These are phyloP conservation scores for Psilopsiagon aurifrons DNA, from an alignment of 2,113 vertebrate species.

Conservation along the genomic window DNA sequence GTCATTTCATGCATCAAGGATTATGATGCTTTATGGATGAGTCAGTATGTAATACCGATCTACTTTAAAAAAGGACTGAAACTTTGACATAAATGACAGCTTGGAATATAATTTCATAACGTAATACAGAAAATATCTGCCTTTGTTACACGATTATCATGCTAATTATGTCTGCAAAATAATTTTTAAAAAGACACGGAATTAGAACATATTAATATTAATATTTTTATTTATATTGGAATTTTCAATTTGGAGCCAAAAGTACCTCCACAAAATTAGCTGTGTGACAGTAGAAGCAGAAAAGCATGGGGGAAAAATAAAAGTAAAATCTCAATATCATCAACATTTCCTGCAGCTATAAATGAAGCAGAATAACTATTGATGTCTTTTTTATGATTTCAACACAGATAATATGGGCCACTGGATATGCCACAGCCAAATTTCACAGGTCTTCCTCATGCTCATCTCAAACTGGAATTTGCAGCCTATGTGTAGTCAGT, in stretches of 20 bases:
- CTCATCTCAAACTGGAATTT: not conserved
- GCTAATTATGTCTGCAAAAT: not conserved
- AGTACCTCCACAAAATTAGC: not conserved
- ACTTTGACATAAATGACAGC: not conserved
- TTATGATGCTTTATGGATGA: conserved; percentile 1
- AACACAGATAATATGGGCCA: not conserved
- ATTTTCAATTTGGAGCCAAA: not conserved
- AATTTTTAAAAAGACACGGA: not conserved
- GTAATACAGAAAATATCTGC: not conserved
- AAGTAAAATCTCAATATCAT: not conserved
- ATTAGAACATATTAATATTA: not conserved
- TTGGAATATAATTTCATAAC: not conserved
- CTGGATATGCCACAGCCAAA: not conserved
- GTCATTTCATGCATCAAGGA: conserved; percentile 38
- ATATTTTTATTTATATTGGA: not conserved
- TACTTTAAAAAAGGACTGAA: not conserved
- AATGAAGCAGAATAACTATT: not conserved
- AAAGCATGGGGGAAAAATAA: not conserved
- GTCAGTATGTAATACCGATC: not conserved
- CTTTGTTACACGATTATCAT: not conserved
- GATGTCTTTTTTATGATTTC: not conserved
- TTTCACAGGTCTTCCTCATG: not conserved
- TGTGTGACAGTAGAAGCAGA: not conserved
- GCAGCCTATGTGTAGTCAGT: not conserved
- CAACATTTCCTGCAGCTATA: not conserved